A percentile compares a stretch with the other conserved stretches of the same genome.
Conservation (phyloP, 1,140 invertebrate genomes). For the Papilio polyxenes region DNA sequence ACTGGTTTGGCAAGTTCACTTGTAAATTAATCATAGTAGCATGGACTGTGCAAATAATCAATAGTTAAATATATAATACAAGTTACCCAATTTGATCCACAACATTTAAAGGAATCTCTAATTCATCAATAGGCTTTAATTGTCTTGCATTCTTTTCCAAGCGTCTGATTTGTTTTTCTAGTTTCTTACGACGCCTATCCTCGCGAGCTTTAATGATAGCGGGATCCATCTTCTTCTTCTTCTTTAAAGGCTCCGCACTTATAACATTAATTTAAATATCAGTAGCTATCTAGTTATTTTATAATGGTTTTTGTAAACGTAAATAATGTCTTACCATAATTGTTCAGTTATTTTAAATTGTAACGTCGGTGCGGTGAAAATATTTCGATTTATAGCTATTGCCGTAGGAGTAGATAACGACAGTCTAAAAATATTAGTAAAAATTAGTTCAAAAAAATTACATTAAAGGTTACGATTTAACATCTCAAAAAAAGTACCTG, state of each 20-base stretch:
- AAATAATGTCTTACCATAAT: slow-evolving; percentile 61
- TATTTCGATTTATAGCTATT: slow-evolving; percentile 54
- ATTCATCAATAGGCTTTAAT: slow-evolving; percentile 91
- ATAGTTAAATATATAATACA: not conserved
- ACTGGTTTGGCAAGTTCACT: no score
- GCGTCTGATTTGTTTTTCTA: slow-evolving; percentile 91
- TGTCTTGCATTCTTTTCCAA: slow-evolving; percentile 88
- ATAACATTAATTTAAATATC: not conserved
- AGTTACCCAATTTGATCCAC: slow-evolving; percentile 84
- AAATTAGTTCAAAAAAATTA: slow-evolving; percentile 35
- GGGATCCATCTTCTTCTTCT: slow-evolving; percentile 93
- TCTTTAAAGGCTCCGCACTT: slow-evolving; percentile 90
- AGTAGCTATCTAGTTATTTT: not conserved
- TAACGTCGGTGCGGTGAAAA: slow-evolving; percentile 55
- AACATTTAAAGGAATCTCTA: slow-evolving; percentile 86
- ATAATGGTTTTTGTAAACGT: not conserved
- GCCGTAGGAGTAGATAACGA: slow-evolving; percentile 54
- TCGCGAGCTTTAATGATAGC: slow-evolving; percentile 87
- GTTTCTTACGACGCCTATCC: slow-evolving; percentile 88
- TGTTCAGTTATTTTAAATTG: slow-evolving; percentile 68
- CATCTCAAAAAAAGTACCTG: slow-evolving; percentile 47
- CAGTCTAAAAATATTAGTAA: slow-evolving; percentile 56
- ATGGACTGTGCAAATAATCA: no score
- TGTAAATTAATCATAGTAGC: no score
- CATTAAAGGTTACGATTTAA: slow-evolving; percentile 45